Evolutionary conservation across 2,113 vertebrate species (phyloP), one percentile per base, ranked within the genome.

Genomic region (Neodontobutis hainanensis): DNA sequence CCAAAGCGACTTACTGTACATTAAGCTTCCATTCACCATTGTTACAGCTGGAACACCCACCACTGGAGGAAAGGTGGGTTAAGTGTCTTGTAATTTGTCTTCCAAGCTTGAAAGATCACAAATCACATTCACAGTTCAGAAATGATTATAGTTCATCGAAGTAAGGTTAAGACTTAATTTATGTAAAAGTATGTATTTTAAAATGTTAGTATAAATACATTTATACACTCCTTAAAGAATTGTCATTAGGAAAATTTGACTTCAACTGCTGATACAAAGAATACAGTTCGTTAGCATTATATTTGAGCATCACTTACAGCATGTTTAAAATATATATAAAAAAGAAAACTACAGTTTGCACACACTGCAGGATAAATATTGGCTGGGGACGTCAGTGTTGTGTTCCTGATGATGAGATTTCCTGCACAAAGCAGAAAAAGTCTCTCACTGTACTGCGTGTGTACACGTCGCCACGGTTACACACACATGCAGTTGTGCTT

Each of bases 281-380:
- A 55, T 35, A 5, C 11, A 6, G 8, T 14, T 6, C 51, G 5
- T 55, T 36, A 32, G 14, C 34, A 4, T 35, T 42, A 15, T 42
- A 53, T 53, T 53, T 42, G 12, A 42, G n/a, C 35, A 61, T 68
- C 19, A 27, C 19, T 27, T 53, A 52, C 38, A 44, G 36, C 61
- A 70, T 38, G 56, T 73, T 73, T 43, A 35, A 61, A 46, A 78
- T 66, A 40, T 35, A 42, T 38, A 49, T 6, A 72, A 78, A 45
- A 55, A 73, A 59, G 1, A 51, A 10, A 38, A 51, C 48, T 75
- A 55, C 53, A 16, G 65, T 71, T 87, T 87, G 81, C 81, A 74
- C 47, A 80, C 68, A 36, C 60, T 78, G 78, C 80, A 73, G 65
- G 68, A 75, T 74, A 85, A 77, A 85, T 77, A 77, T 80, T 78